Conservation (phyloP, 37 sponge, comb jelly and placozoan species). For the Ianthella basta region DNA sequence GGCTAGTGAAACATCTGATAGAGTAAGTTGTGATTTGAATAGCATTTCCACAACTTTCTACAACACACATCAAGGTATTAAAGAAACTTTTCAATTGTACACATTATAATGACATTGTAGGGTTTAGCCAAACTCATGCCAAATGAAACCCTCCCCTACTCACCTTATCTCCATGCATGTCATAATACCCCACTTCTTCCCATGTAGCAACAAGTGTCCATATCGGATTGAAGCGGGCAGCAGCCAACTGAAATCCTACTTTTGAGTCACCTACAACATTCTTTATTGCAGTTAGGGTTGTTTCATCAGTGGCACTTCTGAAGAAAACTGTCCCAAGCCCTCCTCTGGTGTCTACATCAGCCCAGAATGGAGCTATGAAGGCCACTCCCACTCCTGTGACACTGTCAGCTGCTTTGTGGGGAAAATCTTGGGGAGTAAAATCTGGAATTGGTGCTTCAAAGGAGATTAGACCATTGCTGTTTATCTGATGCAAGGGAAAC, state of each 20-base stretch:
- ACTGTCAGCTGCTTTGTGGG: neutral
- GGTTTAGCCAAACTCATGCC: too few species aligned
- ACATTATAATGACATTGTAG: too few species aligned
- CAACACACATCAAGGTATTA: too few species aligned
- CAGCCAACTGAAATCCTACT: too few species aligned
- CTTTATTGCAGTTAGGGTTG: neutral
- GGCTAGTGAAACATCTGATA: too few species aligned
- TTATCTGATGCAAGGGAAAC: slow-evolving; percentile 5
- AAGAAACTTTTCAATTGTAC: too few species aligned
- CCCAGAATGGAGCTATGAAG: slow-evolving; percentile 31
- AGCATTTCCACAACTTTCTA: too few species aligned
- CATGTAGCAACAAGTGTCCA: slow-evolving; percentile 31
- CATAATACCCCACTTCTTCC: slow-evolving; percentile 17
- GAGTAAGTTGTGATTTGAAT: too few species aligned
- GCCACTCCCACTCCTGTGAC: slow-evolving; percentile 4
- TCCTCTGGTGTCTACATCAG: slow-evolving; percentile 19
- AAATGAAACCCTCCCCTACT: neutral
- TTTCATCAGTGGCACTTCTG: slow-evolving; percentile 3
- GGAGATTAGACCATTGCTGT: slow-evolving; percentile 34
- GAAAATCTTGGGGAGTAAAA: slow-evolving; percentile 13
- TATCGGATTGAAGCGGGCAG: neutral
- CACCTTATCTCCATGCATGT: slow-evolving; percentile 10
- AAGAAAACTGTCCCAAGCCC: slow-evolving; percentile 1
- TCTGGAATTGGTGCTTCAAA: slow-evolving; percentile 17
- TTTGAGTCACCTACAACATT: neutral